A percentile compares a stretch with the other conserved stretches of the same genome.
phyloP scores from a whole-genome alignment of 2,888 invertebrate species.

The Andrena trimmerana region DNA sequence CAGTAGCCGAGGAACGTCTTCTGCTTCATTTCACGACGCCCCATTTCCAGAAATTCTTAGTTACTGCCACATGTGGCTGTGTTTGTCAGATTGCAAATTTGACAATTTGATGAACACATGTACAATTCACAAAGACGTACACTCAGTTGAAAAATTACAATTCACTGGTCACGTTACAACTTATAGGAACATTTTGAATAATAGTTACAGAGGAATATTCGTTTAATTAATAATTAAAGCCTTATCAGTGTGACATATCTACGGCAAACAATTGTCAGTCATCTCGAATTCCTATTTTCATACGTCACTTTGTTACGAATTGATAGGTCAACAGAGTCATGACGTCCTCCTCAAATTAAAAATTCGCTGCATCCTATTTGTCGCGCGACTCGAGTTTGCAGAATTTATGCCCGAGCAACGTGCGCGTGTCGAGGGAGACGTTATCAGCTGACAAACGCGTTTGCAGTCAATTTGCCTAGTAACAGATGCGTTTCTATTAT shows the following conservation, averaged over 20 bases:
- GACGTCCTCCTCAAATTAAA: slow-evolving; percentile 6
- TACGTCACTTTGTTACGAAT: too few relatives aligned
- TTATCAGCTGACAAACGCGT: slow-evolving; percentile 37
- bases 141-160: too few relatives aligned
- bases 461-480: slow-evolving; percentile 44
- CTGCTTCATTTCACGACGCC: not conserved
- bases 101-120: too few relatives aligned
- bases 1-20: not conserved
- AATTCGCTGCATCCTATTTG: slow-evolving; percentile 20
- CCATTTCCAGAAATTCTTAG: not conserved
- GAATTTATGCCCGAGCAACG: slow-evolving; percentile 26
- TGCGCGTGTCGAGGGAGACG: slow-evolving; percentile 19
- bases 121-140: too few relatives aligned
- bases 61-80: too few relatives aligned
- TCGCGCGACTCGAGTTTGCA: slow-evolving; percentile 11
- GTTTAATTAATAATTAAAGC: too few relatives aligned
- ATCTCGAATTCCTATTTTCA: not conserved
- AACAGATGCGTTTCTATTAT: slow-evolving; percentile 50
- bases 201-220: too few relatives aligned
- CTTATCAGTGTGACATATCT: not conserved
- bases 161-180: too few relatives aligned
- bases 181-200: too few relatives aligned
- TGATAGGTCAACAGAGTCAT: not conserved
- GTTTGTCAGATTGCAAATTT: too few relatives aligned
- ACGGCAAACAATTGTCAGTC: not conserved